Evolutionary conservation across 2,888 invertebrate species (phyloP), one percentile per base, ranked within the genome.

Genomic region (Adela reaumurella): DNA sequence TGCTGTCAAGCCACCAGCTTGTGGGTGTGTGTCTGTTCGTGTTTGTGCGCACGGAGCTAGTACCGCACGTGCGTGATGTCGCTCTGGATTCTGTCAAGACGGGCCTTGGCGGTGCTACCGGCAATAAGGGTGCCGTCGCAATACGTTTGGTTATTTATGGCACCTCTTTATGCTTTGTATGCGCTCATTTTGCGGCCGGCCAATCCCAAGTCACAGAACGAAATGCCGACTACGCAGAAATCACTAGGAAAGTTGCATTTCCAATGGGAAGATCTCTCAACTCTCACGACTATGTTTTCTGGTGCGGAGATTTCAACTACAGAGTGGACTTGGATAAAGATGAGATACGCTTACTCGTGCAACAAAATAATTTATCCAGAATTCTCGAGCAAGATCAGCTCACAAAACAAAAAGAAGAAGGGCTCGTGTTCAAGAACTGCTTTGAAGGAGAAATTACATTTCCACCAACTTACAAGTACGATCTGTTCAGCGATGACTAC

Each of bases 291-390:
- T 97, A 96, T 67, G 89, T 99, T 1, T 97, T 99, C 71, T 99
- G 98, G 98, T 95, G 97, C 68, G 99, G 99, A 1, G 99, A 99
- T 76, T 99, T 99, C 68, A 99, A 99, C 69, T 99, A 99, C 65
- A 86, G 99, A 50, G 89, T 99, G 50, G 97, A 98, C 67, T 86
- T 98, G 84, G 90, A 93, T 55, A 94, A 94, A 63, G 97, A 97
- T 5, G 94, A 95, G 64, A 89, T 97, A 53, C 94, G 94, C 62
- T 88, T 91, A 51, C 78, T 92, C 53, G 85, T 97, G 1, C 84
- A 85, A 50, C 83, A 86, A 54, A 85, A 90, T 52, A 88, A 93
- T 63, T 83, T 90, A 60, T 83, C 85, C 50, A 77, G 87, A 46
- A 84, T 98, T 51, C 76, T 94, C 41, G 88, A 90, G 57, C 82